A percentile compares a stretch with the other conserved stretches of the same genome.
phyloP scores from a whole-genome alignment of 2,797 vertebrate genomes.

The Paguma larvata region DNA sequence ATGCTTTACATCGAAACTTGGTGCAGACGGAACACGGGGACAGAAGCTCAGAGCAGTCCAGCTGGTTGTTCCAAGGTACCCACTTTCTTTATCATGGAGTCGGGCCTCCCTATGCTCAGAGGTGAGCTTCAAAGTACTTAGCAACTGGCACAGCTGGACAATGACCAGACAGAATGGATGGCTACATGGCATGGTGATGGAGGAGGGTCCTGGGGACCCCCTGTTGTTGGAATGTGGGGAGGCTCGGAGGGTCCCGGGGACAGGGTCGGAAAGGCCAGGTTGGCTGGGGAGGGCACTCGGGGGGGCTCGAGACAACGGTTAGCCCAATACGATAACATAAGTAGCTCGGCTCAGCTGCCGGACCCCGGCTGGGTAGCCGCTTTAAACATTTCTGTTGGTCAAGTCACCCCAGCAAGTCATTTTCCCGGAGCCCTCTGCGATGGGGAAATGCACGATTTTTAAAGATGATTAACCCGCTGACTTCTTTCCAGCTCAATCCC shows the following conservation, averaged over 20 bases:
- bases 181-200: neutral
- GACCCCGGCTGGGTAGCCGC: too few relatives aligned
- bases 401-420: neutral
- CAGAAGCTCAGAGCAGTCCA: neutral
- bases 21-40: neutral
- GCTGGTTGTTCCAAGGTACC: neutral
- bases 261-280: neutral
- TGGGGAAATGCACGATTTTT: neutral
- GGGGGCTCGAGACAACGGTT: neutral
- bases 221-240: neutral
- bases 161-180: neutral
- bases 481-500: neutral
- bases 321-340: too few relatives aligned
- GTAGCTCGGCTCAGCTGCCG: neutral
- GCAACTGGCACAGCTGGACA: neutral
- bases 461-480: neutral
- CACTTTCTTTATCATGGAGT: neutral
- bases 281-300: neutral
- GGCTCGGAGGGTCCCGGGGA: neutral
- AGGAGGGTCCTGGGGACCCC: neutral
- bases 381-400: neutral
- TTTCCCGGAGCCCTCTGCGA: neutral
- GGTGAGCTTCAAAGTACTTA: neutral
- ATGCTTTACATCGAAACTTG: neutral
- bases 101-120: neutral